A percentile compares a stretch with the other conserved stretches of the same genome.
phyloP scores from a whole-genome alignment of 2,797 vertebrate genomes.

The Gadopsis bispinosus region DNA sequence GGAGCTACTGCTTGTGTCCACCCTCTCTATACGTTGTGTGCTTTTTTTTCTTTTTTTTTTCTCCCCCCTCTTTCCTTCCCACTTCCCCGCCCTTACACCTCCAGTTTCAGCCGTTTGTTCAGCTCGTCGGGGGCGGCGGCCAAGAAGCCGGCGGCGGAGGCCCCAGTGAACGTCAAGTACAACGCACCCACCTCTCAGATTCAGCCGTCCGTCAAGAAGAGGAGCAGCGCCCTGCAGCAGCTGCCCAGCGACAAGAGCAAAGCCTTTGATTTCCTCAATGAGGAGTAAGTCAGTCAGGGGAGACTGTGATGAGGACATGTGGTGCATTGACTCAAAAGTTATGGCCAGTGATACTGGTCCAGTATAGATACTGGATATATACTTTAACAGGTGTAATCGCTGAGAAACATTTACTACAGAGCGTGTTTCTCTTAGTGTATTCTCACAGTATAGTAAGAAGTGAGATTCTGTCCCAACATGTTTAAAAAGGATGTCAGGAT shows the following conservation, averaged over 20 bases:
- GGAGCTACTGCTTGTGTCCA: constrained; percentile 81
- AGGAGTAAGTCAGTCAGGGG: constrained; percentile 89
- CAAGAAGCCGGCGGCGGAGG: constrained; percentile 92
- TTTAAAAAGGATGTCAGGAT: background rate
- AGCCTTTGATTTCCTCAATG: constrained; percentile 98
- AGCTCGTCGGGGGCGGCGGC: constrained; percentile 91
- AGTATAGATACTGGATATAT: too few relatives aligned
- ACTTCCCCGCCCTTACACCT: constrained; percentile 69
- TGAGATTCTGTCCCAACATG: too few relatives aligned
- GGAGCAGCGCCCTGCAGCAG: constrained; percentile 95
- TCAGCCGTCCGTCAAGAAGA: constrained; percentile 96
- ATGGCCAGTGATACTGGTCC: too few relatives aligned
- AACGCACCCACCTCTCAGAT: constrained; percentile 97
- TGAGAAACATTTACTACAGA: too few relatives aligned
- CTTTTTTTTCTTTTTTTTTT: constrained; percentile 14
- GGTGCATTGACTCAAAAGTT: background rate
- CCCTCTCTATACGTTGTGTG: constrained; percentile 79
- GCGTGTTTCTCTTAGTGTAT: too few relatives aligned
- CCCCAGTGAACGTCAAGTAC: constrained; percentile 96
- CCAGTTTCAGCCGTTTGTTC: constrained; percentile 98
- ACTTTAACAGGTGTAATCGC: too few relatives aligned
- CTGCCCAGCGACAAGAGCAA: constrained; percentile 97
- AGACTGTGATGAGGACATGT: background rate
- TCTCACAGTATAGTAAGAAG: too few relatives aligned
- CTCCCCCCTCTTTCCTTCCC: constrained; percentile 23